These are phyloP conservation scores for Allacma fusca DNA, from an alignment of 2,888 invertebrate genomes.

Conservation along the genomic window DNA sequence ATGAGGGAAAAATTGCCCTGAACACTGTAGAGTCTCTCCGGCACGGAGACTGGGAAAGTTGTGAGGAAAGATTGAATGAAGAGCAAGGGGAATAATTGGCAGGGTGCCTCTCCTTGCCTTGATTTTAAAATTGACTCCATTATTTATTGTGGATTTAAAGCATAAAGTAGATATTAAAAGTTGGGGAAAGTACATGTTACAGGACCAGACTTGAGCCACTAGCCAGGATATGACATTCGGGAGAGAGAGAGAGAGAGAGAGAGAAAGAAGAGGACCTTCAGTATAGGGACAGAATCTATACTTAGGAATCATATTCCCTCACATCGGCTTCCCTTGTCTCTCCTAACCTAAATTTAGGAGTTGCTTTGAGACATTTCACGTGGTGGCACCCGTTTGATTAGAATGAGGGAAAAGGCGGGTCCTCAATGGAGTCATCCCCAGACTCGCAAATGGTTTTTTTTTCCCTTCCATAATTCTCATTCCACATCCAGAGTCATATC, in stretches of 20 bases:
- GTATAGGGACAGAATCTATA: background rate
- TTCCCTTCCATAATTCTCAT: no score
- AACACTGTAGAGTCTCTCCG: background rate
- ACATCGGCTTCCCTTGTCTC: background rate
- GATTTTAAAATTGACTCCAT: conserved; percentile 37
- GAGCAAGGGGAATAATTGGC: conserved; percentile 9
- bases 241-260: background rate
- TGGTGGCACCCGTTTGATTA: background rate
- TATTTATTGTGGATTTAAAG: conserved; percentile 23
- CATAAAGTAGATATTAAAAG: background rate
- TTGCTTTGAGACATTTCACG: background rate
- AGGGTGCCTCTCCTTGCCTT: conserved; percentile 35
- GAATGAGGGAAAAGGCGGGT: background rate
- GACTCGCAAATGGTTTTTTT: no score
- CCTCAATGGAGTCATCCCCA: background rate
- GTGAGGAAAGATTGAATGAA: background rate
- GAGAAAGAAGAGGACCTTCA: background rate
- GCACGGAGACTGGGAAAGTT: background rate
- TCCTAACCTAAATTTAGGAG: conserved; percentile 11
- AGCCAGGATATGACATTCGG: background rate
- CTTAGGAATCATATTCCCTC: background rate
- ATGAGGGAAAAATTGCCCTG: no score
- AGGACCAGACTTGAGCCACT: background rate
- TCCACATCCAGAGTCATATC: background rate
- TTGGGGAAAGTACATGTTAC: background rate